Evolutionary conservation across 2,113 vertebrate species (phyloP).

Genomic region (Eclectus roratus): DNA sequence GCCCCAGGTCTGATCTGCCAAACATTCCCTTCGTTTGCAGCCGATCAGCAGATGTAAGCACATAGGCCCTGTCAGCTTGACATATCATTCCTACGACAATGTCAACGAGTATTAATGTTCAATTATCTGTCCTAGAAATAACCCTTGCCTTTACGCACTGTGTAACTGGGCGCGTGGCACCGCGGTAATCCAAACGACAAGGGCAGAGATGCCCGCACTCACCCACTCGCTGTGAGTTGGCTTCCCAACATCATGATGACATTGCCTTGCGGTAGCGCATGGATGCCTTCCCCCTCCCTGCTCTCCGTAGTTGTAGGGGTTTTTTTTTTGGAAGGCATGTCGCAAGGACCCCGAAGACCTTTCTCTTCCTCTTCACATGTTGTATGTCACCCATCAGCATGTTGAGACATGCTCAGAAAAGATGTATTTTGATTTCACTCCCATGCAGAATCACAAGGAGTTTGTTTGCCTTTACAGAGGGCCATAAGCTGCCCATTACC

Average conservation of each 20-base stretch:
- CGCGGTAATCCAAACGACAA: slow-evolving; percentile 68
- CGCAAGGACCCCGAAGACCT: neutral
- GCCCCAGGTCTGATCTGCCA: slow-evolving; percentile 78
- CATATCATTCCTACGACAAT: slow-evolving; percentile 80
- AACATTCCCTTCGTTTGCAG: slow-evolving; percentile 65
- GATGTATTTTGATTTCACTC: neutral
- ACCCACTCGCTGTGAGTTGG: slow-evolving; percentile 45
- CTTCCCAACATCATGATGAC: slow-evolving; percentile 60
- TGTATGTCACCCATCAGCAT: neutral
- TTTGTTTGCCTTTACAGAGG: neutral
- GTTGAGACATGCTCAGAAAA: neutral
- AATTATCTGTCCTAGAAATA: slow-evolving; percentile 87
- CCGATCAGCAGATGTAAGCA: slow-evolving; percentile 79
- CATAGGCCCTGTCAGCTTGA: slow-evolving; percentile 82
- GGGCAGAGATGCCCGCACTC: slow-evolving; percentile 70
- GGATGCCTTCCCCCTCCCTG: slow-evolving; percentile 9
- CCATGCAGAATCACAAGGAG: neutral
- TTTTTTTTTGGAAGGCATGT: neutral
- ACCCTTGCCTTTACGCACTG: slow-evolving; percentile 70
- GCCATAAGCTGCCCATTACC: neutral
- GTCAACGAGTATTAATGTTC: slow-evolving; percentile 86
- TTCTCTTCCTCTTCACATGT: neutral
- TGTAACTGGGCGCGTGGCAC: slow-evolving; percentile 58
- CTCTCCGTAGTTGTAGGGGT: neutral
- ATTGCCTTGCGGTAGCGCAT: slow-evolving; percentile 41